These are phyloP conservation scores for Vimba vimba DNA, from an alignment of 2,113 vertebrate genomes.

Conservation along the genomic window DNA sequence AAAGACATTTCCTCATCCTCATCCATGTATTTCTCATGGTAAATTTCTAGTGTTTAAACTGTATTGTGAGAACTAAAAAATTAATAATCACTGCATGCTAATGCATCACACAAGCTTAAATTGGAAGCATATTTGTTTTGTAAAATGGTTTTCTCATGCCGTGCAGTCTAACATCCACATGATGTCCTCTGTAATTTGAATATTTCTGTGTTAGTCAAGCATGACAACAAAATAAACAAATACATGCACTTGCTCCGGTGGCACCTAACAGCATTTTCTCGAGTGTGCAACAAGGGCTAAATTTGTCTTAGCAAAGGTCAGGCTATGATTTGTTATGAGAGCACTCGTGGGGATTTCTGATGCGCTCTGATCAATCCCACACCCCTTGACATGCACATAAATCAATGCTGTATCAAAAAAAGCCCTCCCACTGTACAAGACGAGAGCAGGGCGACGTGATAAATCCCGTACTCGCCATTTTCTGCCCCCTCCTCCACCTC, in stretches of 20 bases:
- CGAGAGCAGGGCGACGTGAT: conserved; percentile 71
- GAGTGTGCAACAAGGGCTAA: conserved; percentile 75
- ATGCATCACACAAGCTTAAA: not conserved
- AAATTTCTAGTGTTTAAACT: conserved; percentile 65
- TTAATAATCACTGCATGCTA: not conserved
- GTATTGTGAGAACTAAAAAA: conserved; percentile 56
- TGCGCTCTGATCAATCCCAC: conserved; percentile 81
- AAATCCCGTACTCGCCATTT: conserved; percentile 72
- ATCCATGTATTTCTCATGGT: conserved; percentile 24
- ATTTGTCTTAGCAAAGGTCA: conserved; percentile 77
- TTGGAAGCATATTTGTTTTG: not conserved
- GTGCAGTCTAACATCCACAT: not conserved
- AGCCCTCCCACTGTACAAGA: conserved; percentile 60
- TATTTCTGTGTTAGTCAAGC: conserved; percentile 46
- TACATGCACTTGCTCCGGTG: conserved; percentile 63
- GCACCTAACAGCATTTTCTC: conserved; percentile 65
- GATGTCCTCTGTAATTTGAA: conserved; percentile 12
- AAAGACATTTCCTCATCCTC: conserved; percentile 71
- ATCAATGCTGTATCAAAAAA: conserved; percentile 80
- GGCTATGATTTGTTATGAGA: conserved; percentile 76
- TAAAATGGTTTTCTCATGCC: not conserved
- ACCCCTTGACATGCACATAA: conserved; percentile 75
- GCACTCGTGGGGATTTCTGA: conserved; percentile 79
- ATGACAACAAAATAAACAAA: conserved; percentile 61
- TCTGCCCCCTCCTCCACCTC: conserved; percentile 50